Conservation (phyloP, 2,797 vertebrate species). For the Rhinella marina region DNA sequence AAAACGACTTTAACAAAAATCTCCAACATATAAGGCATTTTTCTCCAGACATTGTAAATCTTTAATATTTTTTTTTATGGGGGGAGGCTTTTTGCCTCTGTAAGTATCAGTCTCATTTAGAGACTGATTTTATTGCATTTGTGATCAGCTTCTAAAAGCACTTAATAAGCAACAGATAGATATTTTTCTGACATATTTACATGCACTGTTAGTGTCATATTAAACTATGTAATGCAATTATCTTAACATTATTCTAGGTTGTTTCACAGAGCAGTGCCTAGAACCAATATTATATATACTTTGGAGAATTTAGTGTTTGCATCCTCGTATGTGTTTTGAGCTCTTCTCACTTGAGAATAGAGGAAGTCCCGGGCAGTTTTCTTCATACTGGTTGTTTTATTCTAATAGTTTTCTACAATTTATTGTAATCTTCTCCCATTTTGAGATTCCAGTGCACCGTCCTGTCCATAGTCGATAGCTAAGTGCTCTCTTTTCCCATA, state of each 20-base stretch:
- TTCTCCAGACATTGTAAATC: too few species aligned
- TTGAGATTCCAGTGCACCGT: neutral
- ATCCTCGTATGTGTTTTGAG: neutral
- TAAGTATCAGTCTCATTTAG: neutral
- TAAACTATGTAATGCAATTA: neutral
- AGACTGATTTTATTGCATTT: neutral
- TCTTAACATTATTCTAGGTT: neutral
- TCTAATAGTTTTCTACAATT: neutral
- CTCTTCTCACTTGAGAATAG: neutral
- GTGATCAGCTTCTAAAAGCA: neutral
- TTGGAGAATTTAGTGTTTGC: neutral
- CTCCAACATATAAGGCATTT: too few species aligned
- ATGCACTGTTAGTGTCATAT: neutral
- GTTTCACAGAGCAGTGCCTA: neutral
- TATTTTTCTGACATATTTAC: neutral
- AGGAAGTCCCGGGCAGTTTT: neutral
- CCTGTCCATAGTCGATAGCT: neutral
- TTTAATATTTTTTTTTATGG: too few species aligned
- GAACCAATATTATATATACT: neutral
- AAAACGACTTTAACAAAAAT: too few species aligned
- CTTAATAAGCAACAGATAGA: neutral
- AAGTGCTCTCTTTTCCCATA: conserved; percentile 20
- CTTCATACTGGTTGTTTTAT: neutral
- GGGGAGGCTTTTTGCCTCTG: too few species aligned
- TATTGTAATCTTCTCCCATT: neutral